Conservation (phyloP, 2,888 invertebrate species). For the Eulithis prunata region DNA sequence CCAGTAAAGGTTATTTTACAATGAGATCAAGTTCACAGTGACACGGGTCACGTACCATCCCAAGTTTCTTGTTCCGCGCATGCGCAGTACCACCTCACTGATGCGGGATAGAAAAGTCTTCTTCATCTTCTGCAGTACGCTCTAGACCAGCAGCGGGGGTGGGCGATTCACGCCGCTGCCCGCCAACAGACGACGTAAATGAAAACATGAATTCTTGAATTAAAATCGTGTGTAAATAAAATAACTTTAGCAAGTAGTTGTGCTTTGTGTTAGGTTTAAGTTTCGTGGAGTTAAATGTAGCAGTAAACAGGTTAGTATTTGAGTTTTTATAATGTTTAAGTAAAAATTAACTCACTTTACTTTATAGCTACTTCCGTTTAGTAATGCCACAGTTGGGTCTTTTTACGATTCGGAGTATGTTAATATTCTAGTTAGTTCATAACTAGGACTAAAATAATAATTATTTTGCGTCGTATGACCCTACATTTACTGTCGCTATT, state of each 20-base stretch:
- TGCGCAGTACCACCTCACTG: conserved; percentile 56
- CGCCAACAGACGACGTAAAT: conserved; percentile 30
- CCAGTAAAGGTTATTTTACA: not conserved
- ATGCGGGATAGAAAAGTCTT: conserved; percentile 68
- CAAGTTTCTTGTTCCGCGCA: conserved; percentile 56
- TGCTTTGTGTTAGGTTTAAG: conserved; percentile 30
- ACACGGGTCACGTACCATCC: conserved; percentile 46
- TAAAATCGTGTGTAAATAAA: conserved; percentile 31
- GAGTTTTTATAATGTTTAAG: conserved; percentile 10
- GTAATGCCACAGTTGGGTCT: not conserved
- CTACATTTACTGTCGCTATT: too few relatives aligned
- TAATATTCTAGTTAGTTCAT: too few relatives aligned
- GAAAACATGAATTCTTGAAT: conserved; percentile 29
- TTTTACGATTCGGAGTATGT: not conserved
- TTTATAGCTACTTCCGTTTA: not conserved
- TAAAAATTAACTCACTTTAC: conserved; percentile 9
- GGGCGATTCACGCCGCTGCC: conserved; percentile 42
- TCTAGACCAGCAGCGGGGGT: conserved; percentile 45
- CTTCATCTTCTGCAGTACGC: conserved; percentile 69
- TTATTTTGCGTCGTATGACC: too few relatives aligned
- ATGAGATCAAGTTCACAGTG: conserved; percentile 6
- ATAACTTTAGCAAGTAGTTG: conserved; percentile 10
- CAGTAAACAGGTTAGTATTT: conserved; percentile 30
- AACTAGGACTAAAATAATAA: too few relatives aligned
- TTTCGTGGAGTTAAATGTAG: conserved; percentile 23